Base-by-base conservation (phyloP, 2,888 invertebrate species). In the Dorcus hopei region DNA sequence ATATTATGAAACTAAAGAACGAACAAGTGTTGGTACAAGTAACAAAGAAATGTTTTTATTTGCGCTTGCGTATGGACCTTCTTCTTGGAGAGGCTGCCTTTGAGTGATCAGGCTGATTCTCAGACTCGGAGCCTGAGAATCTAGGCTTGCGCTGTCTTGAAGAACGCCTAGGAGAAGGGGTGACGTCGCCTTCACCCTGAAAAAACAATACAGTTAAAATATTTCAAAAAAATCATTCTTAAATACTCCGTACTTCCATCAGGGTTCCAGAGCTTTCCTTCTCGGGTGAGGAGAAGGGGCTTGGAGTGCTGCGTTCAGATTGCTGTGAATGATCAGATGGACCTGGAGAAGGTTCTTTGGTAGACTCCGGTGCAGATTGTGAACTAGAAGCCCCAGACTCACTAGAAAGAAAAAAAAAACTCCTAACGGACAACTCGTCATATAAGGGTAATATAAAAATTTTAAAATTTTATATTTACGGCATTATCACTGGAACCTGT, bases 341-440 rank as follows among this genome's bases (percentile, higher is more conserved):
- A 39, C 54, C 40, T 14, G 58, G 58, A 9, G 58, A 58, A 19
- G 43, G 49, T 26, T 33, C 58, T 51, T 54, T 59, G 47, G 54
- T 59, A 11, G 59, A 59, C 9, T 59, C 61, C 38, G 57, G 54
- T 11, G 60, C 65, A n/a, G 65, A 63, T 11, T 61, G 62, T 6
- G 65, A 64, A 48, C 61, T 62, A 3, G 66, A 65, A 5, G 65
- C 65, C 14, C 65, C 67, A 9, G 65, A 62, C 41, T 68, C 68
- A 59, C 68, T 68, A 14, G 52, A 61, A 47, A 42, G 26, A 50
- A 14, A 42, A 14, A 6, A 42, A 42, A n/a, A 2, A 11, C n/a
- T 41, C 11, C 16, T 7, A 42, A 42, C 7, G 16, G 7, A 42
- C 16, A 6, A 14, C 42, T 14, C 16, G 3, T 4, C 7, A 33